Percentiles rank a stretch among this genome's conserved stretches.
phyloP scores from a whole-genome alignment of 2,888 invertebrate genomes.

The Tholera decimalis region DNA sequence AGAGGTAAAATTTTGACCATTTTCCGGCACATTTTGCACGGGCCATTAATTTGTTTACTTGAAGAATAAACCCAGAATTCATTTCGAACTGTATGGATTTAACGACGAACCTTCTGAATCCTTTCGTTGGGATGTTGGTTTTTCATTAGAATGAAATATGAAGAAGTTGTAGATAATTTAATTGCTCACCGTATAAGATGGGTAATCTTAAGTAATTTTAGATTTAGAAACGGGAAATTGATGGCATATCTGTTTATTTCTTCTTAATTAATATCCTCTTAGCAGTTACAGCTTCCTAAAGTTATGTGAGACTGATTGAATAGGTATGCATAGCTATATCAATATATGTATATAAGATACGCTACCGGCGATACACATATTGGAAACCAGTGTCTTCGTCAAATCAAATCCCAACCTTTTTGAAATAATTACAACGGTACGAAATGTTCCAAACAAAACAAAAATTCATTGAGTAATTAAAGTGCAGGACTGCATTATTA shows the following conservation, averaged over 20 bases:
- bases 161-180: conserved; percentile 56
- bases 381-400: no score
- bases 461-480: no score
- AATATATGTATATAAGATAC: no score
- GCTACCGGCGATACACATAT: no score
- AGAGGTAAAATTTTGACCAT: conserved; percentile 69
- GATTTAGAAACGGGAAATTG: conserved; percentile 43
- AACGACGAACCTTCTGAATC: conserved; percentile 24
- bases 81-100: conserved; percentile 25
- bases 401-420: no score
- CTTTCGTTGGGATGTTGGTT: neutral
- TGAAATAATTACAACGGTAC: no score
- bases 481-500: no score
- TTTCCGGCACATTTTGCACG: conserved; percentile 69
- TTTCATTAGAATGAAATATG: conserved; percentile 38
- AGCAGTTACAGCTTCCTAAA: neutral
- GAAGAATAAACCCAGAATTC: conserved; percentile 8
- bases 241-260: conserved; percentile 19
- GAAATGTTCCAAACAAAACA: no score
- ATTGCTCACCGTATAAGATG: conserved; percentile 53
- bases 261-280: conserved; percentile 1
- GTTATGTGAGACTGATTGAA: neutral
- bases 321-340: neutral
- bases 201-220: conserved; percentile 50
- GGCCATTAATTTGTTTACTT: conserved; percentile 66